Conservation (phyloP, 2,888 invertebrate species). For the Druceiella hillmani region DNA sequence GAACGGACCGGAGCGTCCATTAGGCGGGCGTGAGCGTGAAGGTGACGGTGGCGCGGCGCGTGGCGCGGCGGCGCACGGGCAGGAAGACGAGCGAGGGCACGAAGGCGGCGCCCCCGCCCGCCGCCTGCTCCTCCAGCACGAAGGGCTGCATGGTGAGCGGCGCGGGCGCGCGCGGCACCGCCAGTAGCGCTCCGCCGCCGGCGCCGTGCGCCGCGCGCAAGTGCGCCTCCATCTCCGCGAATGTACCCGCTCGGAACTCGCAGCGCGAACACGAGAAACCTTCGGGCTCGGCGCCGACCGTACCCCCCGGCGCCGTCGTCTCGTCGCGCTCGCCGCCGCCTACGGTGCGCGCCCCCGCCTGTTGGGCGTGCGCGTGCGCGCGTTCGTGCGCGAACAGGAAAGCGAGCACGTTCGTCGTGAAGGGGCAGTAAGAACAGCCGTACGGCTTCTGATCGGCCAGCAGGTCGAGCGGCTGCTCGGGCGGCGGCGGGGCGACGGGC, state of each 20-base stretch:
- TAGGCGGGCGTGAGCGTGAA: slow-evolving; percentile 92
- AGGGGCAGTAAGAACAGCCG: slow-evolving; percentile 86
- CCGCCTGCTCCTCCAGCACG: slow-evolving; percentile 65
- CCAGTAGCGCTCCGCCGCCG: slow-evolving; percentile 47
- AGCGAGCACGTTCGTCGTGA: slow-evolving; percentile 83
- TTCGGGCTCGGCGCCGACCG: slow-evolving; percentile 32
- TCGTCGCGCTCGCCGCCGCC: slow-evolving; percentile 28
- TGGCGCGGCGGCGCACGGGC: slow-evolving; percentile 85
- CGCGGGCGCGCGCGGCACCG: slow-evolving; percentile 60
- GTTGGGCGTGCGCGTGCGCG: slow-evolving; percentile 57
- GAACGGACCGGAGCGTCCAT: no score
- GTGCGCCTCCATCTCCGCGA: slow-evolving; percentile 46
- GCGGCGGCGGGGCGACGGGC: slow-evolving; percentile 25
- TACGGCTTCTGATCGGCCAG: slow-evolving; percentile 64
- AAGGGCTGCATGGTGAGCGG: slow-evolving; percentile 90
- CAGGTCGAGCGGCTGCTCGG: slow-evolving; percentile 53
- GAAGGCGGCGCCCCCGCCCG: slow-evolving; percentile 59
- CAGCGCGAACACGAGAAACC: slow-evolving; percentile 47
- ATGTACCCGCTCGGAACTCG: slow-evolving; percentile 45
- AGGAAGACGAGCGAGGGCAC: slow-evolving; percentile 91
- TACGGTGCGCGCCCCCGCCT: slow-evolving; percentile 27
- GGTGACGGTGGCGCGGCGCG: slow-evolving; percentile 82
- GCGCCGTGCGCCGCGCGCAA: slow-evolving; percentile 41
- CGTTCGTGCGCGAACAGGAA: slow-evolving; percentile 90
- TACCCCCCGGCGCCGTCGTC: slow-evolving; percentile 29